Base-by-base conservation (phyloP, 2,797 vertebrate species). In the Tenualosa thibaudeaui region DNA sequence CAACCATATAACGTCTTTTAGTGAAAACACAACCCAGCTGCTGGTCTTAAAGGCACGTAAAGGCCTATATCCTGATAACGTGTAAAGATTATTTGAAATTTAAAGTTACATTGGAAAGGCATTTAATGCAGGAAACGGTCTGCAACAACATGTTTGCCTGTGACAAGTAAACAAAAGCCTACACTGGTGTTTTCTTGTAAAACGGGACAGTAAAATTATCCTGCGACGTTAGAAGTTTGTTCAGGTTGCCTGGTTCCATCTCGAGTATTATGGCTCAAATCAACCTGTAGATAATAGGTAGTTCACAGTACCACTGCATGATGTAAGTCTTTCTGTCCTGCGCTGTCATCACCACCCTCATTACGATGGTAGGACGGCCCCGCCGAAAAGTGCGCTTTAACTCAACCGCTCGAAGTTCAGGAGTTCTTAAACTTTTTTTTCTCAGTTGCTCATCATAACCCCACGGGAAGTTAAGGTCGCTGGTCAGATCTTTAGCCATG, bases 341-440 rank as follows among this genome's bases (percentile, higher is more conserved):
- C 26, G 26, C 65, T 71, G 65, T 40, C 26, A 71, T 15, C 86
- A 31, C 86, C 85, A 83, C 89, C 89, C 89, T 86, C 86, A 81
- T 65, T 71, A 84, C 12, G 26, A 9, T 83, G n/a, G 84, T 86
- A 90, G 94, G 93, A 82, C 90, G 91, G 91, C 68, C 88, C 88
- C 85, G 46, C 83, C 51, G 12, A 58, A 5, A 43, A 24, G 43
- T 60, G 22, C 58, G 43, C 81, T 50, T 51, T 49, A 19, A 87
- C 87, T n/a, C 43, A 54, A 40, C 62, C 81, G 62, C 86, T 85
- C 84, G 51, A 86, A 86, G 85, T 84, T 86, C 51, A 82, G 81
- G 82, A 89, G 43, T 90, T 90, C 49, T 78, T 68, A 13, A 94
- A 94, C 90, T 94, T 94, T 90, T 94, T 94, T 90, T 60, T 81